Evolutionary conservation across 2,113 vertebrate species (phyloP).

Genomic region (Brachypodius melanocephalos): DNA sequence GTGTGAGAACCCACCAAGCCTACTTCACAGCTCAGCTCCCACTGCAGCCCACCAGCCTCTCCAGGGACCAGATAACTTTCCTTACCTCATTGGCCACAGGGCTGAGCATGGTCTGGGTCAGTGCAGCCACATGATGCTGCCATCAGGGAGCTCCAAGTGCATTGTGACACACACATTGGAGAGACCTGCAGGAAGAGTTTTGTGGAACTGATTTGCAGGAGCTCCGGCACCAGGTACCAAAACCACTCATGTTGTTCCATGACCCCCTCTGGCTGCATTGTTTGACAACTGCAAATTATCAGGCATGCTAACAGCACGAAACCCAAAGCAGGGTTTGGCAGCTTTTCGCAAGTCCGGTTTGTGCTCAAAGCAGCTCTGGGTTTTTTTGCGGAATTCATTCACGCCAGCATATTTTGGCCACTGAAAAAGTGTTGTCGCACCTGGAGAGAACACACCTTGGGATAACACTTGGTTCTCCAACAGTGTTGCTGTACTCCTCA

Average conservation of each 20-base stretch:
- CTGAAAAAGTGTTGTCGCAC: neutral
- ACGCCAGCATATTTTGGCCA: neutral
- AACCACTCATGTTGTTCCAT: accelerated
- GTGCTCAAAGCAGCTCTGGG: neutral
- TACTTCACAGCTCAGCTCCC: neutral
- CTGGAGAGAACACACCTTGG: neutral
- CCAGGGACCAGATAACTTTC: neutral
- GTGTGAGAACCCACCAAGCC: accelerated
- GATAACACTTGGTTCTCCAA: neutral
- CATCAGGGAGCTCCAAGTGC: neutral
- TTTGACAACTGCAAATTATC: neutral
- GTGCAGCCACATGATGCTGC: neutral
- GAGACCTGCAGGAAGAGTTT: neutral
- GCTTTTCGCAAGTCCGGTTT: neutral
- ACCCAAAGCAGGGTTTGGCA: accelerated
- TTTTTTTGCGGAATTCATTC: neutral
- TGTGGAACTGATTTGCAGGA: neutral
- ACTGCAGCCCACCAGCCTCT: neutral
- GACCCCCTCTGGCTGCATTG: neutral
- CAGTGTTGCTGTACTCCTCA: accelerated
- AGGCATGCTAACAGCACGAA: neutral
- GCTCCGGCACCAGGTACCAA: neutral
- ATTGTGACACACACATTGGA: accelerated
- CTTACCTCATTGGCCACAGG: accelerated
- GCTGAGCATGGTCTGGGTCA: neutral